A percentile compares a stretch with the other conserved stretches of the same genome.
These are phyloP conservation scores for Anneissia japonica DNA, from an alignment of 35 echinoderm and acorn worm species.

Conservation along the genomic window DNA sequence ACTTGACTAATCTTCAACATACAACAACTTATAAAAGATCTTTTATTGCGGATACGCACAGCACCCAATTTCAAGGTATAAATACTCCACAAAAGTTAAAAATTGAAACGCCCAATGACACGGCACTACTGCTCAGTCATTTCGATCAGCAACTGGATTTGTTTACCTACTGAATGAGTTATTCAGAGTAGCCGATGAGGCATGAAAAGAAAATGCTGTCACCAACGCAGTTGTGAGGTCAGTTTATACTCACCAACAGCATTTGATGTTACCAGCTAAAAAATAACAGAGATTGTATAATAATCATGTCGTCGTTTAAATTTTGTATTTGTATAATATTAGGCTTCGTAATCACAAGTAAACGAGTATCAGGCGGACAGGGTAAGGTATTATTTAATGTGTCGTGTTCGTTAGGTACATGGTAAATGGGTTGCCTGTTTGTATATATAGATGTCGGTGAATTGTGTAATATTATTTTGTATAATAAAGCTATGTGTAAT, in stretches of 20 bases:
- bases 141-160: neutral
- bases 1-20: no score
- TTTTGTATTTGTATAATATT: neutral
- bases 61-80: neutral
- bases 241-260: no score
- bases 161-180: neutral
- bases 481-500: no score
- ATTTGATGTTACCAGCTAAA: neutral
- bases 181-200: neutral
- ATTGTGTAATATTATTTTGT: no score
- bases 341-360: neutral
- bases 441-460: no score
- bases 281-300: neutral
- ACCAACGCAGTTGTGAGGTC: no score
- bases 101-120: neutral
- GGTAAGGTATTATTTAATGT: neutral
- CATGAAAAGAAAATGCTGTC: neutral
- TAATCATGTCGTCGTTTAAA: neutral
- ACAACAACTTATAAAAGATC: no score
- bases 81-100: neutral
- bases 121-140: neutral
- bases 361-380: neutral
- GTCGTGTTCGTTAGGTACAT: no score
- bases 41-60: no score
- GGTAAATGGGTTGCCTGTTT: no score